Conservation (phyloP, 2,888 invertebrate species). For the Patella depressa region DNA sequence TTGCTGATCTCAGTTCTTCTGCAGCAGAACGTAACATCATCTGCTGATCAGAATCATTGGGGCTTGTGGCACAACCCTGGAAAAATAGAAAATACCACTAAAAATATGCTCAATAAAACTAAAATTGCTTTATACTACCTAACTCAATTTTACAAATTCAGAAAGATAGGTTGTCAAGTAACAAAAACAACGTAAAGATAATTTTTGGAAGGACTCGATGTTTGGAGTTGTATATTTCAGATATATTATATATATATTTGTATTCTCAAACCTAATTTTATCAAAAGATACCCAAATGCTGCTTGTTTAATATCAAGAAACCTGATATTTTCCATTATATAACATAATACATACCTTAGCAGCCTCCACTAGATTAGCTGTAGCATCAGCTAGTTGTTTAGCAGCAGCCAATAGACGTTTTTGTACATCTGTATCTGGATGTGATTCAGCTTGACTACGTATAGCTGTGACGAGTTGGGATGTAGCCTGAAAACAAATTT, state of each 20-base stretch:
- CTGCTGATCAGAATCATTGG: constrained; percentile 86
- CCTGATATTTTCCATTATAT: not conserved
- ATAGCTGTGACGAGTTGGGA: constrained; percentile 94
- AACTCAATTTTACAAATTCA: no score
- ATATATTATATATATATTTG: no score
- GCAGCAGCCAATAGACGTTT: constrained; percentile 93
- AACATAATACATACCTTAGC: constrained; percentile 77
- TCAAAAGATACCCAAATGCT: no score
- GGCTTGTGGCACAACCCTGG: constrained; percentile 86
- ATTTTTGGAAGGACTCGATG: no score
- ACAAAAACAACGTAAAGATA: no score
- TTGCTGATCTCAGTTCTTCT: constrained; percentile 90
- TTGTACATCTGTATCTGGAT: constrained; percentile 90
- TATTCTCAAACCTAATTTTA: no score
- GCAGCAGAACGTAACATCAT: constrained; percentile 89
- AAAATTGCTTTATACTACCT: no score
- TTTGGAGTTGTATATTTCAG: no score
- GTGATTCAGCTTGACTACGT: constrained; percentile 91
- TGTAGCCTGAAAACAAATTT: constrained; percentile 77
- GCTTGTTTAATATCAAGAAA: no score
- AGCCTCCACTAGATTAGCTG: constrained; percentile 96
- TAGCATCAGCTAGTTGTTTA: constrained; percentile 93
- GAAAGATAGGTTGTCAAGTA: no score
- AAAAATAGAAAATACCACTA: constrained; percentile 13
- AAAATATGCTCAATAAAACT: no score